Evolutionary conservation across 2,888 invertebrate genomes (phyloP).

Genomic region (Ectemnius continuus): DNA sequence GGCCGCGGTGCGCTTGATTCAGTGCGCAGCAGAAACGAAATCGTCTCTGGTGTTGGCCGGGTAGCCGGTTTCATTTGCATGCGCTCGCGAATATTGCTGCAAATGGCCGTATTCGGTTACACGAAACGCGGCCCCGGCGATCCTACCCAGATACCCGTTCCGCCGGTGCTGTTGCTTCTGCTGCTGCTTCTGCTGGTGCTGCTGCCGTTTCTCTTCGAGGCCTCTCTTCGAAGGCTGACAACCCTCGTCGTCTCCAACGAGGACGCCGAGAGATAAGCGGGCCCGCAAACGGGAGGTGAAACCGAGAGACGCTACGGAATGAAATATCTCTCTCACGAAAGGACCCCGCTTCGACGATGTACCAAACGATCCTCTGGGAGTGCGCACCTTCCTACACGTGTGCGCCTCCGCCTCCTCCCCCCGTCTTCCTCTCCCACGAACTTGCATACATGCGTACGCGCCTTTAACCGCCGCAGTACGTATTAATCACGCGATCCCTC

Average conservation of each 20-base stretch:
- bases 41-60: slow-evolving; percentile 21
- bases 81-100: slow-evolving; percentile 36
- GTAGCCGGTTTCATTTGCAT: slow-evolving; percentile 44
- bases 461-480: slow-evolving; percentile 49
- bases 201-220: slow-evolving; percentile 45
- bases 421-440: slow-evolving; percentile 20
- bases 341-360: slow-evolving; percentile 44
- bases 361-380: slow-evolving; percentile 58
- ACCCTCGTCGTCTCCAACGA: slow-evolving; percentile 23
- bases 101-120: slow-evolving; percentile 45
- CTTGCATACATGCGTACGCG: slow-evolving; percentile 25
- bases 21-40: slow-evolving; percentile 8
- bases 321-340: slow-evolving; percentile 72
- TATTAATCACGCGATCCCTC: slow-evolving; percentile 75
- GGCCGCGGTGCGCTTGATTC: slow-evolving; percentile 3
- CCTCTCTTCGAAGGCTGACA: slow-evolving; percentile 25
- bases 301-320: slow-evolving; percentile 64
- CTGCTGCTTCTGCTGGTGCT: slow-evolving; percentile 51
- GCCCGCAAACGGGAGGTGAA: slow-evolving; percentile 56
- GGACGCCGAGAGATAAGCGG: slow-evolving; percentile 60
- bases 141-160: slow-evolving; percentile 43
- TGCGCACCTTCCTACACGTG: slow-evolving; percentile 29
- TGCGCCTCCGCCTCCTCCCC: no score
- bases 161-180: slow-evolving; percentile 35
- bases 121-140: slow-evolving; percentile 41